Percentiles rank a stretch among this genome's conserved stretches.
Conservation (phyloP, 2,797 vertebrate genomes). For the Phataginus tetradactyla region DNA sequence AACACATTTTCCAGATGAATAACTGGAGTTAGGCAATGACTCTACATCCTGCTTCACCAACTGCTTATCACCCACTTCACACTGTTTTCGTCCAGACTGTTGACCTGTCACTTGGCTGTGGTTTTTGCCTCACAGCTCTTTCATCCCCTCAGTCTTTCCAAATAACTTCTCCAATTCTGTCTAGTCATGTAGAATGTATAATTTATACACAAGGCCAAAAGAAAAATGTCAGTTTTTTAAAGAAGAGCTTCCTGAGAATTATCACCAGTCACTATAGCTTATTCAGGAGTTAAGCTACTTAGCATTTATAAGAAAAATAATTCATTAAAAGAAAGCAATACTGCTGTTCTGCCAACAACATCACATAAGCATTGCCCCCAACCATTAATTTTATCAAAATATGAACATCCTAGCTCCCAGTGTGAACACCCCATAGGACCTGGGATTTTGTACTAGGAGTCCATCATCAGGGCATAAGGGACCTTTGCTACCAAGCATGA, state of each 20-base stretch:
- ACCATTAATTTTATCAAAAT: background rate
- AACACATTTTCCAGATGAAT: slow-evolving; percentile 47
- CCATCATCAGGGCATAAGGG: background rate
- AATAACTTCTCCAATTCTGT: background rate
- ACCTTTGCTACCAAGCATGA: background rate
- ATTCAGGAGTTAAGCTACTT: background rate
- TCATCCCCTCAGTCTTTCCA: background rate
- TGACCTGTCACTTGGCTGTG: slow-evolving; percentile 43
- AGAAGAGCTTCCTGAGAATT: background rate
- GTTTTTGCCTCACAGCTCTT: slow-evolving; percentile 6
- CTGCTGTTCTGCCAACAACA: background rate
- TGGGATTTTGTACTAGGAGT: background rate
- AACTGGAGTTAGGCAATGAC: background rate
- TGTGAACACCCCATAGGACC: rapidly evolving
- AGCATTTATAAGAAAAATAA: background rate
- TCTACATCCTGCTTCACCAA: background rate
- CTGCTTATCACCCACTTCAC: background rate
- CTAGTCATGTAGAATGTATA: background rate
- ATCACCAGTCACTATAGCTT: background rate
- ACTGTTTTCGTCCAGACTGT: background rate
- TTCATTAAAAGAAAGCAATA: background rate
- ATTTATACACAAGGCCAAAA: background rate
- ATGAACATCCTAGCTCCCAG: background rate
- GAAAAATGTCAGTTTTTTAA: background rate
- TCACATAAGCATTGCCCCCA: background rate